Conservation (phyloP, 2,888 invertebrate genomes). For the Lacanobia wlatinum region DNA sequence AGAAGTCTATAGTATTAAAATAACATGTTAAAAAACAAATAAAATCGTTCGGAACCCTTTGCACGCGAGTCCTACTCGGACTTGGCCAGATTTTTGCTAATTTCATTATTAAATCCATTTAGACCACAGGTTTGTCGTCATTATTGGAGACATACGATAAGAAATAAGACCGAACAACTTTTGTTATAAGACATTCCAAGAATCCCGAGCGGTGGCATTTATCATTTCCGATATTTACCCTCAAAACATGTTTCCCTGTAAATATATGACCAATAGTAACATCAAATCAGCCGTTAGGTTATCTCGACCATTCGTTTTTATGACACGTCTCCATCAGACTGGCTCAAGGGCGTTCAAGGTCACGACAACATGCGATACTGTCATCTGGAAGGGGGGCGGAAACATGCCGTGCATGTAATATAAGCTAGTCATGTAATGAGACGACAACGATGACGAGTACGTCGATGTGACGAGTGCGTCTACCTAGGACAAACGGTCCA, state of each 20-base stretch:
- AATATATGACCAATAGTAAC: slow-evolving; percentile 2
- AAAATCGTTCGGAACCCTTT: too few species aligned
- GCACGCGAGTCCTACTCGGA: too few species aligned
- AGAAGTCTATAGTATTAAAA: too few species aligned
- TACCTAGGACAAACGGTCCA: too few species aligned
- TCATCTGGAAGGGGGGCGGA: slow-evolving; percentile 25
- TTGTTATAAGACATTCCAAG: not conserved
- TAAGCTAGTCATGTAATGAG: not conserved
- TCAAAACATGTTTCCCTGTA: slow-evolving; percentile 8
- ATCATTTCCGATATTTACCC: not conserved
- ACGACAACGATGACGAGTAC: too few species aligned
- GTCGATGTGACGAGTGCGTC: too few species aligned
- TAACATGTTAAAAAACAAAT: too few species aligned
- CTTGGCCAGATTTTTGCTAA: too few species aligned
- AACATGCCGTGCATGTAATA: slow-evolving; percentile 27
- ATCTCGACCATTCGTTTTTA: slow-evolving; percentile 41
- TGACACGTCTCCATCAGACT: slow-evolving; percentile 41
- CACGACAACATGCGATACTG: slow-evolving; percentile 37
- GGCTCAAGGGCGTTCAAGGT: slow-evolving; percentile 31
- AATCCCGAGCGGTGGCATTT: slow-evolving; percentile 1
- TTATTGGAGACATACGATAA: not conserved
- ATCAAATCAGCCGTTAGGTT: slow-evolving; percentile 29
- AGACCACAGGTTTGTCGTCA: not conserved
- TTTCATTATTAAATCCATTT: too few species aligned
- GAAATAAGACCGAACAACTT: not conserved